phyloP scores from a whole-genome alignment of 1,140 invertebrate genomes.

The Drosophila kohkoa region DNA sequence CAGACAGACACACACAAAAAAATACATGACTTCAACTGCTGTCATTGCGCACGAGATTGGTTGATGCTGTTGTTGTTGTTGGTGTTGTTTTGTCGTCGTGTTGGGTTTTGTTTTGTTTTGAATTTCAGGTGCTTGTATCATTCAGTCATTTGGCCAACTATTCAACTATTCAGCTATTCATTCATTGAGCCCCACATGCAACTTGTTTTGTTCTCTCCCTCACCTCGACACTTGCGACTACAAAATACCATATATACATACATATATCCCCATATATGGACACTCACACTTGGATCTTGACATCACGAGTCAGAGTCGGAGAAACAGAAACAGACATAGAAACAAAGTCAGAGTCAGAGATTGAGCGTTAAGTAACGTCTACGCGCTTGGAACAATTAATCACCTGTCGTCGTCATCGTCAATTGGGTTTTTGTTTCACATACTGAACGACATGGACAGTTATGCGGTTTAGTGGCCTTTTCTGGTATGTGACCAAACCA shows the following conservation, averaged over 20 bases:
- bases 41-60: conserved; percentile 76
- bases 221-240: conserved; percentile 61
- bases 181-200: conserved; percentile 68
- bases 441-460: conserved; percentile 51
- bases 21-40: conserved; percentile 76
- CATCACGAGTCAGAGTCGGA: conserved; percentile 58
- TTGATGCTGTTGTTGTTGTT: conserved; percentile 32
- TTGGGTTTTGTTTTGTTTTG: conserved; percentile 74
- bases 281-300: conserved; percentile 60
- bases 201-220: conserved; percentile 78
- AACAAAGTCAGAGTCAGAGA: conserved; percentile 39
- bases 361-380: conserved; percentile 78
- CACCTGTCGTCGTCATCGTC: conserved; percentile 74
- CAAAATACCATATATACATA: conserved; percentile 51
- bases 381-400: conserved; percentile 80
- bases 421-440: conserved; percentile 60
- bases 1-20: conserved; percentile 3
- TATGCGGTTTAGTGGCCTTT: conserved; percentile 67
- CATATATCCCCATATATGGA: conserved; percentile 45
- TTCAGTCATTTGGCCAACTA: conserved; percentile 66
- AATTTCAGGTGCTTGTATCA: conserved; percentile 78
- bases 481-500: conserved; percentile 38
- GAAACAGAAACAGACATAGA: no score
- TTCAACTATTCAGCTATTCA: conserved; percentile 75
- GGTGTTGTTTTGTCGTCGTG: conserved; percentile 35